These are phyloP conservation scores for Pseudorectes ferrugineus DNA, from an alignment of 2,113 vertebrate genomes.

Conservation along the genomic window DNA sequence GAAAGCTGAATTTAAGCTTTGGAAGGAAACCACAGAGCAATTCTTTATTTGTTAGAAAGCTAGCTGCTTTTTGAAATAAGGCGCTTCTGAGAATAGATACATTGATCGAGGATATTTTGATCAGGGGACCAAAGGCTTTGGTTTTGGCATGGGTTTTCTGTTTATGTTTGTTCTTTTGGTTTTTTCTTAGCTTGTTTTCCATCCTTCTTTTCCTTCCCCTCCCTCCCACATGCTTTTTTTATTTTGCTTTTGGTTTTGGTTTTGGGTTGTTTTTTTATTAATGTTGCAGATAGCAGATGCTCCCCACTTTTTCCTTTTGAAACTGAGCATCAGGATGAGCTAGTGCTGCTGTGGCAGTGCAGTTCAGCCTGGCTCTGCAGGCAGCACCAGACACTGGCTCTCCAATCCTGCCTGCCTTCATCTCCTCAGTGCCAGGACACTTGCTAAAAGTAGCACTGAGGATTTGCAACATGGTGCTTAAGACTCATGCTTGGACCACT, in stretches of 20 bases:
- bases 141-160: background rate
- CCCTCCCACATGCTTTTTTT: background rate
- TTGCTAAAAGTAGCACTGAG: background rate
- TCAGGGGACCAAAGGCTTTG: background rate
- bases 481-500: background rate
- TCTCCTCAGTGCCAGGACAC: fast-evolving
- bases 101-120: constrained; percentile 35
- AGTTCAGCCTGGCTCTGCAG: background rate
- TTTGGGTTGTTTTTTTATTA: background rate
- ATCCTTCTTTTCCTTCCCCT: background rate
- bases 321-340: background rate
- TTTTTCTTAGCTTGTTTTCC: background rate
- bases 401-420: background rate
- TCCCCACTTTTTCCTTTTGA: background rate
- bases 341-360: background rate
- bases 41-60: constrained; percentile 64
- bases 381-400: background rate
- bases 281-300: background rate
- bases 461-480: background rate
- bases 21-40: constrained; percentile 41
- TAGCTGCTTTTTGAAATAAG: constrained; percentile 56
- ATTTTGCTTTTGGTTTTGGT: background rate
- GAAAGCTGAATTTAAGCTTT: constrained; percentile 56
- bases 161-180: background rate
- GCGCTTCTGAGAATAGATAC: constrained; percentile 47